These are phyloP conservation scores for Scaptomyza parva DNA, from an alignment of 2,888 invertebrate genomes.

Conservation along the genomic window DNA sequence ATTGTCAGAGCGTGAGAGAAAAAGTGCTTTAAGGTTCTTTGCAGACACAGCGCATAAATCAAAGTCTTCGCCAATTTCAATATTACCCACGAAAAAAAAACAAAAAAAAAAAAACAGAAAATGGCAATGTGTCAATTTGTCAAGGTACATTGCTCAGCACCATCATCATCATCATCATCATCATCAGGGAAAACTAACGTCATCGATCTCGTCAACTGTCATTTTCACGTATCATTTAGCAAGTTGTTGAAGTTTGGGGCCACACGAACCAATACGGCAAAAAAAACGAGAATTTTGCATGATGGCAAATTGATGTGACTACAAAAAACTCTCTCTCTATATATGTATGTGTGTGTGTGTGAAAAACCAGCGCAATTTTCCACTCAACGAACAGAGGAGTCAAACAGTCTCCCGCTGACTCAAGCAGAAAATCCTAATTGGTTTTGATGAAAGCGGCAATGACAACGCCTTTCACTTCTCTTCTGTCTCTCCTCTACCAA, in stretches of 20 bases:
- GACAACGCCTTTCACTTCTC: constrained; percentile 52
- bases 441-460: constrained; percentile 83
- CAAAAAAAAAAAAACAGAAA: no score
- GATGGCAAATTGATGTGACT: constrained; percentile 78
- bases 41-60: constrained; percentile 60
- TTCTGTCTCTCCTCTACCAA: not conserved
- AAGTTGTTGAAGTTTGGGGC: constrained; percentile 69
- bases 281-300: constrained; percentile 57
- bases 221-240: constrained; percentile 85
- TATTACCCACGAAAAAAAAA: constrained; percentile 20
- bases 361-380: constrained; percentile 68
- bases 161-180: constrained; percentile 34
- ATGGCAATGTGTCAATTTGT: constrained; percentile 77
- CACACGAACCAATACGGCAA: constrained; percentile 31
- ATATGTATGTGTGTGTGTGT: constrained; percentile 30
- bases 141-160: constrained; percentile 75
- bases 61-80: constrained; percentile 56
- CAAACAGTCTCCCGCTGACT: constrained; percentile 55
- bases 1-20: constrained; percentile 47
- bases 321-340: constrained; percentile 26
- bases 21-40: constrained; percentile 15
- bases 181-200: constrained; percentile 73
- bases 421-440: constrained; percentile 83
- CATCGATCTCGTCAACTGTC: constrained; percentile 84
- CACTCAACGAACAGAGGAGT: constrained; percentile 56